Base-by-base conservation (phyloP, 1,140 invertebrate genomes). In the Pachyrhynchus sulphureomaculatus region DNA sequence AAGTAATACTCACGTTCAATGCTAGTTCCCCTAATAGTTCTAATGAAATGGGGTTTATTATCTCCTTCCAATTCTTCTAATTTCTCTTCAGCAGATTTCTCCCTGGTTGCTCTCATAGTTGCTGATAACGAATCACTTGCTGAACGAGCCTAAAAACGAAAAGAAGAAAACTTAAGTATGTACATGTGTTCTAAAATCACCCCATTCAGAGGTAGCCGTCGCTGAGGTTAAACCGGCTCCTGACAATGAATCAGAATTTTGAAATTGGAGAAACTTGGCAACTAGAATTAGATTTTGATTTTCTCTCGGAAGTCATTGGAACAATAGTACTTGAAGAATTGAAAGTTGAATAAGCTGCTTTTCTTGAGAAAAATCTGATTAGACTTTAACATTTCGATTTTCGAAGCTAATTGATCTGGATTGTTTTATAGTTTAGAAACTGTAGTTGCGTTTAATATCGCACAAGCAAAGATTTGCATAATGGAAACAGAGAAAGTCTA, bases 1-100 rank as follows among this genome's bases (percentile, higher is more conserved):
- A 18, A 49, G 13, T 34, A 51, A 34, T 41, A 70, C 90, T 90
- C 83, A 92, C 90, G 87, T 83, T 91, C 86, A 58, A 89, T 84
- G 69, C 81, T 88, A 53, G 84, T 82, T 65, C 89, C 89, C 76
- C 87, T 84, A 47, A 91, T 81, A 9, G 88, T 88, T 73, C 88
- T 87, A 9, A 81, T 77, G 68, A 92, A 89, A 18, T 82, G 76
- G 0, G 89, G 89, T 69, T 81, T 86, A 41, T 83, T 83, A 62
- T 79, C 78, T 32, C 37, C 49, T 9, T 65, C 78, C 72, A 24
- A 72, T 75, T 69, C 66, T 3, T 56, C 66, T 32, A 67, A 20
- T 52, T 69, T 68, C n/a, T 69, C 55, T 33, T 64, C 62, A 1
- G 68, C 66, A 10, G 51, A 61, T 36, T 67, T 65, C 44, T 67